Percentiles rank a stretch among this genome's conserved stretches.
phyloP scores from a whole-genome alignment of 2,797 vertebrate species.

The Cichlasoma orientale region DNA sequence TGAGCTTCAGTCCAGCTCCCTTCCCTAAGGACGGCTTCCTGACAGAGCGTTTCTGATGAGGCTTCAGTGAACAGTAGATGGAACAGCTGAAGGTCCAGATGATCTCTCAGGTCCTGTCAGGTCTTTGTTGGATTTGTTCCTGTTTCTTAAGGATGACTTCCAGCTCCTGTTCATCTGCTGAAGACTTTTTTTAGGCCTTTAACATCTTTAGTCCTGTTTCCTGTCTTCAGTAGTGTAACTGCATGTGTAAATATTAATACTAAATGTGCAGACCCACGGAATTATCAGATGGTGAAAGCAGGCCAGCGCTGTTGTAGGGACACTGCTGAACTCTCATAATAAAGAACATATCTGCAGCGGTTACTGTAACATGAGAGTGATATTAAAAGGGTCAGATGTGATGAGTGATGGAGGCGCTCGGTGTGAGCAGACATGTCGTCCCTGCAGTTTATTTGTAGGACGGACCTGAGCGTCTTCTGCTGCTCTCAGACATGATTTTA shows the following conservation, averaged over 20 bases:
- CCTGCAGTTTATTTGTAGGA: neutral
- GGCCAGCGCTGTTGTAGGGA: neutral
- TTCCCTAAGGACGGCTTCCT: too few relatives aligned
- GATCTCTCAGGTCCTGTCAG: neutral
- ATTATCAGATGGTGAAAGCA: neutral
- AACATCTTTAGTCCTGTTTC: neutral
- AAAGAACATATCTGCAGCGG: neutral
- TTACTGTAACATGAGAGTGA: neutral
- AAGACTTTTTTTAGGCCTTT: neutral
- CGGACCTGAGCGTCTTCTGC: neutral
- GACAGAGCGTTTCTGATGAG: too few relatives aligned
- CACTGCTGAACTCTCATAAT: neutral
- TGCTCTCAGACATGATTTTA: constrained; percentile 26
- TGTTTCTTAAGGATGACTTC: neutral
- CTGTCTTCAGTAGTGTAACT: neutral
- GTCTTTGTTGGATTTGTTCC: neutral
- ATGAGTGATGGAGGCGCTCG: neutral
- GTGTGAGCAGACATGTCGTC: neutral
- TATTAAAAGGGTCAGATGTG: neutral
- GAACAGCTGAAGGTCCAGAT: too few relatives aligned
- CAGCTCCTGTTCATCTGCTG: neutral
- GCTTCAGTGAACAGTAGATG: too few relatives aligned
- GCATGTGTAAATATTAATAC: neutral
- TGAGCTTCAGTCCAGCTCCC: neutral
- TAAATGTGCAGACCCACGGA: neutral